These are phyloP conservation scores for Promerops cafer DNA, from an alignment of 2,113 vertebrate genomes.

Conservation along the genomic window DNA sequence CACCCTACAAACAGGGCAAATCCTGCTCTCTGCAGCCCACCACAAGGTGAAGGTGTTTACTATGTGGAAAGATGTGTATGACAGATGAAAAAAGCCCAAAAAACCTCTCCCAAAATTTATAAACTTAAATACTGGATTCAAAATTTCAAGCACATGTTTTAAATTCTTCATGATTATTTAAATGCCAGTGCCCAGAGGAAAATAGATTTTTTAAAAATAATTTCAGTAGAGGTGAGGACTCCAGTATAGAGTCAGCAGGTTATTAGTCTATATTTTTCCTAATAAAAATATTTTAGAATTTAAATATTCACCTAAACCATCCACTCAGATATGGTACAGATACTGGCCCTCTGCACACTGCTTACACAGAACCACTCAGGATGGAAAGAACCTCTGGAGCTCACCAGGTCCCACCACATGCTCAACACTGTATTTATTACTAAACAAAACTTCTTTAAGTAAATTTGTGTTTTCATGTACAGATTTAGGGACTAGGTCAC, in stretches of 20 bases:
- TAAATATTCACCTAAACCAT: background rate
- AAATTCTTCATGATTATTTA: background rate
- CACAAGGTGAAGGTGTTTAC: background rate
- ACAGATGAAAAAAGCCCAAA: background rate
- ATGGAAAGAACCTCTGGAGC: background rate
- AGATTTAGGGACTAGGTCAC: background rate
- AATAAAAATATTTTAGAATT: background rate
- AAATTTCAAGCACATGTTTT: background rate
- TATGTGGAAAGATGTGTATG: rapidly evolving
- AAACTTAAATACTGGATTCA: background rate
- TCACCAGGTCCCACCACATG: background rate
- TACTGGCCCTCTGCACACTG: background rate
- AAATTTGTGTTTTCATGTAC: background rate
- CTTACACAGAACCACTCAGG: background rate
- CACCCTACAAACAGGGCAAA: background rate
- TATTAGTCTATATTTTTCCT: background rate
- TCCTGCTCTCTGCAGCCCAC: background rate
- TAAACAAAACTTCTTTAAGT: background rate
- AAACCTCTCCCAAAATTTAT: background rate
- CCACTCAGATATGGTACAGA: background rate
- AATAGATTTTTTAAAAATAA: background rate
- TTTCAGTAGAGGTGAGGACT: background rate
- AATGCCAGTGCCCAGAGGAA: background rate
- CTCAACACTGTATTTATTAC: background rate
- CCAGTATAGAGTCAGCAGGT: background rate